Evolutionary conservation across 2,888 invertebrate species (phyloP).

Genomic region (Erpobdella octoculata): DNA sequence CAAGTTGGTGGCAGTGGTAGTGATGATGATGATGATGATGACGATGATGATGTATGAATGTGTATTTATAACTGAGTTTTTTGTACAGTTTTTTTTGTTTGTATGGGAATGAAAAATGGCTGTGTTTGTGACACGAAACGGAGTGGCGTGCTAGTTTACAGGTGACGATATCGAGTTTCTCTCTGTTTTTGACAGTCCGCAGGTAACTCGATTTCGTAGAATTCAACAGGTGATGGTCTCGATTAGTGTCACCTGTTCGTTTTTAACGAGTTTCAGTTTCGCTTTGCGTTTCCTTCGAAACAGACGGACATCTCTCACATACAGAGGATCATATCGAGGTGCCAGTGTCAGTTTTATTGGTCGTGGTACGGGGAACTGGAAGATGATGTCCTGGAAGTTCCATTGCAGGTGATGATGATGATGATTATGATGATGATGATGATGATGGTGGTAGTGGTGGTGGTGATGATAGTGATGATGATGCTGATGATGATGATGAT

Average conservation of each 20-base stretch:
- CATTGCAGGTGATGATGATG: slow-evolving; percentile 11
- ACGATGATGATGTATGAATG: slow-evolving; percentile 2
- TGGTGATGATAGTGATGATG: slow-evolving; percentile 20
- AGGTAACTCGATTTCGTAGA: neutral
- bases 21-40: slow-evolving; percentile 2
- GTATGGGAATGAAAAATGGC: too few relatives aligned
- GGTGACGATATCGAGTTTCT: too few relatives aligned
- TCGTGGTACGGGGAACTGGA: slow-evolving; percentile 81
- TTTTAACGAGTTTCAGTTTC: neutral
- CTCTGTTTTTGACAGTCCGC: too few relatives aligned
- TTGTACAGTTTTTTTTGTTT: too few relatives aligned
- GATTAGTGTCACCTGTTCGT: neutral
- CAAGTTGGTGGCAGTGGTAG: neutral
- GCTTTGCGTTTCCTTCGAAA: neutral
- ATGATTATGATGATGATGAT: slow-evolving; percentile 5
- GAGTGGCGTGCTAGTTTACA: too few relatives aligned
- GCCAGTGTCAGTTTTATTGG: slow-evolving; percentile 96
- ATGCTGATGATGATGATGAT: neutral
- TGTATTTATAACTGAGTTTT: too few relatives aligned
- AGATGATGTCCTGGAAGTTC: slow-evolving; percentile 46
- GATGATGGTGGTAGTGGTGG: neutral
- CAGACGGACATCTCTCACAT: slow-evolving; percentile 58
- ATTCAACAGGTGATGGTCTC: neutral
- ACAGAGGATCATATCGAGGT: slow-evolving; percentile 90
- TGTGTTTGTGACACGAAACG: too few relatives aligned